Evolutionary conservation across 2,888 invertebrate species (phyloP).

Genomic region (Hermodice carunculata): DNA sequence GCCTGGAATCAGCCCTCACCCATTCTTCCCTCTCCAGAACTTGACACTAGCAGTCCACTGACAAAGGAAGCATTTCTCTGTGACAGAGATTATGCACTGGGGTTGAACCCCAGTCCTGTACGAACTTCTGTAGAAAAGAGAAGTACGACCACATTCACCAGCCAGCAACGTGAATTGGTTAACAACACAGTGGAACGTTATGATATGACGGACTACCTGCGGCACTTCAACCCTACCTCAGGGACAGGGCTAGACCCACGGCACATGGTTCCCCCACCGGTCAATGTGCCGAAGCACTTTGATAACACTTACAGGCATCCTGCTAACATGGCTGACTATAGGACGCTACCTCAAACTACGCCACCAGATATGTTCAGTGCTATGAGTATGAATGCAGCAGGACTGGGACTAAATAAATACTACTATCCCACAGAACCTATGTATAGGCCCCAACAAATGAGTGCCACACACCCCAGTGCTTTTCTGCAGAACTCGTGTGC

Average conservation of each 20-base stretch:
- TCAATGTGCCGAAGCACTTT: slow-evolving; percentile 53
- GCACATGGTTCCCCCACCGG: slow-evolving; percentile 12
- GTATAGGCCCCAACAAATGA: slow-evolving; percentile 62
- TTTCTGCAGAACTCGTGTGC: slow-evolving; percentile 58
- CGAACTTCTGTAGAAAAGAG: slow-evolving; percentile 2
- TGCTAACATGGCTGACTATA: slow-evolving; percentile 53
- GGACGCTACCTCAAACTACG: slow-evolving; percentile 53
- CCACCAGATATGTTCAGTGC: slow-evolving; percentile 52
- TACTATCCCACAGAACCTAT: slow-evolving; percentile 62
- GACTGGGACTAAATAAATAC: slow-evolving; percentile 64
- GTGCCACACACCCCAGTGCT: slow-evolving; percentile 60
- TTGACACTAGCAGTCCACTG: slow-evolving; percentile 15
- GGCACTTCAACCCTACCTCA: slow-evolving; percentile 31
- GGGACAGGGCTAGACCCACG: slow-evolving; percentile 3
- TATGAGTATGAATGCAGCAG: slow-evolving; percentile 54
- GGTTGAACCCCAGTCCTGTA: slow-evolving; percentile 2
- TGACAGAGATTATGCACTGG: slow-evolving; percentile 19
- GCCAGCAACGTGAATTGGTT: no score
- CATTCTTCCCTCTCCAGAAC: slow-evolving; percentile 27
- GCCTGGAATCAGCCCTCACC: slow-evolving; percentile 35
- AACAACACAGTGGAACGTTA: slow-evolving; percentile 9
- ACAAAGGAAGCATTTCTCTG: slow-evolving; percentile 16
- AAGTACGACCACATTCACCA: slow-evolving; percentile 6
- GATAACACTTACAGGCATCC: slow-evolving; percentile 59
- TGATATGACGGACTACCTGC: slow-evolving; percentile 34